These are phyloP conservation scores for Scelioninae gen. 1 DNA, from an alignment of 2,888 invertebrate genomes.

Conservation along the genomic window DNA sequence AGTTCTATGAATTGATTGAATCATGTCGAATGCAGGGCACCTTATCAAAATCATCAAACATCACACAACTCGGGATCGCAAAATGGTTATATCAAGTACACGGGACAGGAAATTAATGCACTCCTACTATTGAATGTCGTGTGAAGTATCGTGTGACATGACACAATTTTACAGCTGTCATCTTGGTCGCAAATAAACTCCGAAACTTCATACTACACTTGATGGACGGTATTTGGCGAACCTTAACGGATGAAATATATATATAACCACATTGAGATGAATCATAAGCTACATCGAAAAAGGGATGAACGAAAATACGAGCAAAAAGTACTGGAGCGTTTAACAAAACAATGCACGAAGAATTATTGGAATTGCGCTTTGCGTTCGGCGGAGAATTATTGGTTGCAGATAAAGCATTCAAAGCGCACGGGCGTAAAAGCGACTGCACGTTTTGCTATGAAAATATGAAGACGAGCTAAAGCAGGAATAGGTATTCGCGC, in stretches of 20 bases:
- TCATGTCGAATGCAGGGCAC: constrained; percentile 10
- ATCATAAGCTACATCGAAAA: constrained; percentile 33
- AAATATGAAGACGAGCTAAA: constrained; percentile 25
- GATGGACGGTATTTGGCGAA: constrained; percentile 65
- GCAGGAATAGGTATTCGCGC: background rate
- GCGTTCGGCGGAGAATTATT: constrained; percentile 36
- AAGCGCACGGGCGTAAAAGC: constrained; percentile 25
- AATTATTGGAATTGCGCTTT: constrained; percentile 43
- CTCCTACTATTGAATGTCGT: background rate
- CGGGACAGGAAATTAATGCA: no score
- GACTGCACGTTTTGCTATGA: constrained; percentile 8
- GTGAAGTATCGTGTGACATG: constrained; percentile 23
- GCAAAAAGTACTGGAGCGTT: constrained; percentile 35
- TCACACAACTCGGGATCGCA: constrained; percentile 10
- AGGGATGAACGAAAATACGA: constrained; percentile 4
- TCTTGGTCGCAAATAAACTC: background rate
- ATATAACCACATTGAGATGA: constrained; percentile 45
- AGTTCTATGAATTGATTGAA: constrained; percentile 48
- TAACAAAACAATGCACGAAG: constrained; percentile 45
- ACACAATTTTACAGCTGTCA: constrained; percentile 27
- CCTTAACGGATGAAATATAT: constrained; percentile 24
- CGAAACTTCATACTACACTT: background rate
- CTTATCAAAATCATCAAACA: constrained; percentile 12
- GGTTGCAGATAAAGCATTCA: constrained; percentile 43
- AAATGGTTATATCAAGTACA: constrained; percentile 33